Evolutionary conservation across 2,888 invertebrate species (phyloP).

Genomic region (Xestia ashworthii): DNA sequence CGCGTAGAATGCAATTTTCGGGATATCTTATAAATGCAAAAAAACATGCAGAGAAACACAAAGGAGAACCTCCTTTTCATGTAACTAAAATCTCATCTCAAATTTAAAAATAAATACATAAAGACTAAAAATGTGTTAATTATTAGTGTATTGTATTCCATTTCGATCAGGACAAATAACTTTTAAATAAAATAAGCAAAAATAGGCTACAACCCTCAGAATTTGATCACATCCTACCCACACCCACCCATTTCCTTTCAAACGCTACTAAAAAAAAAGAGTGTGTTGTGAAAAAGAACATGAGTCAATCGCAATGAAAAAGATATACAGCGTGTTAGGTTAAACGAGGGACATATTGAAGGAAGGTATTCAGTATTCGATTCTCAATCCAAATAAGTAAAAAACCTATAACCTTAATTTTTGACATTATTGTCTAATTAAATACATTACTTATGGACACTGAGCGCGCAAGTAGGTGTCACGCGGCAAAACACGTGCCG

Average conservation of each 20-base stretch:
- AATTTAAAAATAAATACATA: neutral
- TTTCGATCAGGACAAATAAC: neutral
- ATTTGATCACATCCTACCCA: neutral
- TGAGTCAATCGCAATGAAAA: too few species aligned
- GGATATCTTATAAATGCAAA: neutral
- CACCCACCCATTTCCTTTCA: neutral
- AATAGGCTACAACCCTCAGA: neutral
- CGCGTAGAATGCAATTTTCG: neutral
- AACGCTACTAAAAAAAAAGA: too few species aligned
- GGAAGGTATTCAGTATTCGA: too few species aligned
- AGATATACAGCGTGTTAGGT: too few species aligned
- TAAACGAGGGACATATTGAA: too few species aligned
- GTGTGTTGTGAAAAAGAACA: too few species aligned
- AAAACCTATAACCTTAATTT: too few species aligned
- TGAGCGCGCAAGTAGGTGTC: too few species aligned
- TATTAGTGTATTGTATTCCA: neutral
- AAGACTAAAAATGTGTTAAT: neutral
- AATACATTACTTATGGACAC: too few species aligned
- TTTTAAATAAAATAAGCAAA: neutral
- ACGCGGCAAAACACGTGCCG: too few species aligned
- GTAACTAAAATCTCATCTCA: neutral
- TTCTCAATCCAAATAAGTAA: too few species aligned
- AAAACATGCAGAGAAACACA: neutral
- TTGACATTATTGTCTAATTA: too few species aligned
- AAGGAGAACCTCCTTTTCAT: neutral